These are phyloP conservation scores for Notarius quadriscutis DNA, from an alignment of 2,113 vertebrate species.

Conservation along the genomic window DNA sequence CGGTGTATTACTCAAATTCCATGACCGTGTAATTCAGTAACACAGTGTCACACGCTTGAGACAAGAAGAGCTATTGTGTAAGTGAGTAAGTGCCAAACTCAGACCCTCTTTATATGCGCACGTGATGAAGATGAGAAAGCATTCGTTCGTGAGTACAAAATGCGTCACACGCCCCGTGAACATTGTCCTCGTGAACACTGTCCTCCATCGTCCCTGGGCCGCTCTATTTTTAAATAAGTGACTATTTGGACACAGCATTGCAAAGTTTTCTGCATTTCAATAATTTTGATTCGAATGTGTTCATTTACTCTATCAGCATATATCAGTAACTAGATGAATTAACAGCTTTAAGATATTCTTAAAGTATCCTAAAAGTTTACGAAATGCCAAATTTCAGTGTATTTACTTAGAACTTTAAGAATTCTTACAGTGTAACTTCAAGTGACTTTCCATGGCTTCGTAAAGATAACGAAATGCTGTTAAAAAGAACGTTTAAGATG, in stretches of 20 bases:
- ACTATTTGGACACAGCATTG: slow-evolving; percentile 12
- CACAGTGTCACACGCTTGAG: slow-evolving; percentile 39
- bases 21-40: slow-evolving; percentile 32
- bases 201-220: not conserved
- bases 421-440: too few species aligned
- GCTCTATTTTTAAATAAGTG: slow-evolving; percentile 25
- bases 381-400: too few species aligned
- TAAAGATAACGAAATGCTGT: too few species aligned
- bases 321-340: too few species aligned
- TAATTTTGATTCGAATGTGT: not conserved
- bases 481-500: too few species aligned
- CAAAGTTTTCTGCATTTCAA: not conserved
- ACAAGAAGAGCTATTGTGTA: slow-evolving; percentile 48
- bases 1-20: slow-evolving; percentile 29
- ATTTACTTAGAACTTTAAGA: too few species aligned
- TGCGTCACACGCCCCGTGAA: slow-evolving; percentile 19
- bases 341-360: too few species aligned
- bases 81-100: slow-evolving; percentile 37
- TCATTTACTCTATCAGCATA: not conserved
- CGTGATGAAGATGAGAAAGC: slow-evolving; percentile 16
- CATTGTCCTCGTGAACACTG: not conserved
- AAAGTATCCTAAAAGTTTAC: too few species aligned
- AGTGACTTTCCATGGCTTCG: too few species aligned
- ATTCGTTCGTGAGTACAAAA: slow-evolving; percentile 16
- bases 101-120: not conserved